Base-by-base conservation (phyloP, 2,113 vertebrate species). In the Lamprotornis superbus region DNA sequence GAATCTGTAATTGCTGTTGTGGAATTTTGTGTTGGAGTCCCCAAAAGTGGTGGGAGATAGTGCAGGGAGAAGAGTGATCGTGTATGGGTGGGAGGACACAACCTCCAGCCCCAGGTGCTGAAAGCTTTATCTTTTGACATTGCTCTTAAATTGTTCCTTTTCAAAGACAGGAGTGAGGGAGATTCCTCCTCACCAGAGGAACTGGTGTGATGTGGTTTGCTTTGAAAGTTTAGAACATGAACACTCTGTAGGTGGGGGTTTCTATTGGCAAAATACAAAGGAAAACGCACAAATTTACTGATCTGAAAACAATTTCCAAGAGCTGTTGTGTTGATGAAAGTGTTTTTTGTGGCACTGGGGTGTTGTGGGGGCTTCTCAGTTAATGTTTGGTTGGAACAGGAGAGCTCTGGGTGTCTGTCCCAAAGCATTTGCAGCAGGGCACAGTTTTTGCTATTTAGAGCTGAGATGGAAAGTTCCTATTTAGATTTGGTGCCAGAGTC, bases 381-480 rank as follows among this genome's bases (percentile, higher is more conserved):
- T n/a, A 40, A 33, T 17, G 1, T 21, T 71, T 5, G n/a, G 49
- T 65, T 57, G 5, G 15, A 65, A 17, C 35, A 79, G 79, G 50
- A 94, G 46, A 24, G 71, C 37, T 56, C 74, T 79, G 63, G 21
- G 18, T 82, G 76, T 75, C 87, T 86, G 53, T 61, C 89, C n/a
- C 5, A 3, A 11, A 71, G 77, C 79, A 20, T 63, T 74, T 93
- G 71, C 90, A 93, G 64, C 28, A 81, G 79, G 83, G 86, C 50
- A 55, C 15, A 67, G 74, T 46, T 97, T 92, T 93, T 91, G 73
- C 89, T 94, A 60, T 96, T 94, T 87, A 76, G 40, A 90, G 87
- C 94, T 59, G 91, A 93, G 98, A 98, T 99, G 99, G 99, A 99
- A 99, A 99, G 98, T 99, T 99, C 98, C 99, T 97, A 91, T 97